Percentiles rank a stretch among this genome's conserved stretches.
Conservation (phyloP, 2,113 vertebrate genomes). For the Phyllostomus discolor region DNA sequence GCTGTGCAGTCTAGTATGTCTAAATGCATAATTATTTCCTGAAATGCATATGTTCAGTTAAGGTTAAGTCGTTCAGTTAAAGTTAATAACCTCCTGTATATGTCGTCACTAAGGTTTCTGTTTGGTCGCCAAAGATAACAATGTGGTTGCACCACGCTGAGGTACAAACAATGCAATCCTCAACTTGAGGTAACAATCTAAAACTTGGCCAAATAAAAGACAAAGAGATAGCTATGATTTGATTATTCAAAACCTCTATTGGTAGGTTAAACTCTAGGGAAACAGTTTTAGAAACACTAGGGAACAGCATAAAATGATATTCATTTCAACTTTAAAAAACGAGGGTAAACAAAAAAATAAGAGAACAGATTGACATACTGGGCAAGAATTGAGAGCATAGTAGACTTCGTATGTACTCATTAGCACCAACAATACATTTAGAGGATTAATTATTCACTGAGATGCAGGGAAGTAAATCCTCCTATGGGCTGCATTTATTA, state of each 20-base stretch:
- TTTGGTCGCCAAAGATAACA: neutral
- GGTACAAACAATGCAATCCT: neutral
- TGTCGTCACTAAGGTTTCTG: neutral
- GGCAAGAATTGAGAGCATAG: conserved; percentile 25
- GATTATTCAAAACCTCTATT: neutral
- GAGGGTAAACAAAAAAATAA: neutral
- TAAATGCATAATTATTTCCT: neutral
- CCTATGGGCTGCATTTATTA: neutral
- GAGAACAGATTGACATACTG: neutral
- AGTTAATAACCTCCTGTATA: neutral
- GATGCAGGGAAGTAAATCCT: conserved; percentile 20
- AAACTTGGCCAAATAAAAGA: neutral
- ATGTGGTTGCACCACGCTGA: neutral
- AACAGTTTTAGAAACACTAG: neutral
- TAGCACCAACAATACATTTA: conserved; percentile 37
- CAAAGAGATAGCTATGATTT: neutral
- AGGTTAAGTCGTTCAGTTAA: neutral
- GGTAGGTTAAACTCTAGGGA: neutral
- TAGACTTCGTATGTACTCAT: conserved; percentile 28
- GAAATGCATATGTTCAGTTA: neutral
- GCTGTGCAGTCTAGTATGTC: conserved; percentile 27
- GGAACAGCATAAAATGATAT: neutral
- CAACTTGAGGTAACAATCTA: neutral
- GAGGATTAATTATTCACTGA: conserved; percentile 35
- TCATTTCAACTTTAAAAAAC: conserved; percentile 33